These are phyloP conservation scores for Pandemis cinnamomeana DNA, from an alignment of 2,888 invertebrate species.

Conservation along the genomic window DNA sequence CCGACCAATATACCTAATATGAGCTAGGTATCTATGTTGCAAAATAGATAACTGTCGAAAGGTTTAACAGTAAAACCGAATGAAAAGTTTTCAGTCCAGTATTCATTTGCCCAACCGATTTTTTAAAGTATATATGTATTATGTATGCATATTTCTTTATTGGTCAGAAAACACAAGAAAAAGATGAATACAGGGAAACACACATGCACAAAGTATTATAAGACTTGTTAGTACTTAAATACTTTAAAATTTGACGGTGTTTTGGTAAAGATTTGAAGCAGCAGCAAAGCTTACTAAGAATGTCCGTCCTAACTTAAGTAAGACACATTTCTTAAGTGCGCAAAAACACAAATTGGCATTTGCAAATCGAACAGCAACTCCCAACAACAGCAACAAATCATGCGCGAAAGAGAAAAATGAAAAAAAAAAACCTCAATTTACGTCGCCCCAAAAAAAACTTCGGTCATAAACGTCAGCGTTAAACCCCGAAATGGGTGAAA, in stretches of 20 bases:
- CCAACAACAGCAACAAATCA: constrained; percentile 27
- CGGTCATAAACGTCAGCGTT: constrained; percentile 39
- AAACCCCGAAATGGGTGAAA: constrained; percentile 40
- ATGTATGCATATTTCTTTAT: no score
- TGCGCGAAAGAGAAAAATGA: constrained; percentile 9
- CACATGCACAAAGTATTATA: background rate
- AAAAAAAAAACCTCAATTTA: constrained; percentile 22
- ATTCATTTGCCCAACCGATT: no score
- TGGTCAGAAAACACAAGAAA: no score
- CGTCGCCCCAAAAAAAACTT: constrained; percentile 33
- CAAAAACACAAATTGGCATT: constrained; percentile 14
- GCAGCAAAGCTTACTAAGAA: background rate
- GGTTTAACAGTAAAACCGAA: background rate
- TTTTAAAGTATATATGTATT: background rate
- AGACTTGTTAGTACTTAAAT: background rate
- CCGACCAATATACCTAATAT: background rate
- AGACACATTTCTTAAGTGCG: background rate
- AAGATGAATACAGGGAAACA: no score
- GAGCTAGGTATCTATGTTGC: background rate
- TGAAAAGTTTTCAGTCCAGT: no score
- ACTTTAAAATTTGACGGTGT: background rate
- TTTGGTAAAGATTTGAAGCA: background rate
- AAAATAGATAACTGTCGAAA: background rate
- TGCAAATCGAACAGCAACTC: constrained; percentile 18
- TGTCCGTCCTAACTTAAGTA: background rate